Evolutionary conservation across 2,113 vertebrate genomes (phyloP).

Genomic region (Salvelinus sp.): DNA sequence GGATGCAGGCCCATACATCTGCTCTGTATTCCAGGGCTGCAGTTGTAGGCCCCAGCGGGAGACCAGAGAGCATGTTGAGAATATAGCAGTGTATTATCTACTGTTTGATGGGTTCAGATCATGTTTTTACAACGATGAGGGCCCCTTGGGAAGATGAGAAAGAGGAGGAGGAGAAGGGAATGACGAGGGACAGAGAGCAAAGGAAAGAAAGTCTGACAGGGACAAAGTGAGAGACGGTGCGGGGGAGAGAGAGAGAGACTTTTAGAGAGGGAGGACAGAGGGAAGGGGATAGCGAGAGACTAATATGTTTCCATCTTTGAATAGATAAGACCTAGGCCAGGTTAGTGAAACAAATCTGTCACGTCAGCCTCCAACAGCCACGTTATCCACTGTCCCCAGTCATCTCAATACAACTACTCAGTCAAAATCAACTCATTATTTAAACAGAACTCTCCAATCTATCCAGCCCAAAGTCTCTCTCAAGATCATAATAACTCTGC

Average conservation of each 20-base stretch:
- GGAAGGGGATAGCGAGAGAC: too few relatives aligned
- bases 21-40: conserved; percentile 63
- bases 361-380: background rate
- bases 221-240: background rate
- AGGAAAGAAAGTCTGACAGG: conserved; percentile 17
- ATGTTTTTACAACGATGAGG: conserved; percentile 73
- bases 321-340: too few relatives aligned
- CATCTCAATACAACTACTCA: background rate
- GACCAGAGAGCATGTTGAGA: conserved; percentile 61
- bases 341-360: background rate
- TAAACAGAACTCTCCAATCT: conserved; percentile 19
- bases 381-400: background rate
- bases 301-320: too few relatives aligned
- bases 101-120: conserved; percentile 71
- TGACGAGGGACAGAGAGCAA: conserved; percentile 22
- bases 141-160: conserved; percentile 39
- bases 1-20: conserved; percentile 37
- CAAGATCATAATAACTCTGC: background rate
- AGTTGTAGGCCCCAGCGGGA: conserved; percentile 44
- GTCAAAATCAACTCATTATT: background rate
- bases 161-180: conserved; percentile 30
- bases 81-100: conserved; percentile 70
- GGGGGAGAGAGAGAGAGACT: conserved; percentile 14
- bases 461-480: background rate
- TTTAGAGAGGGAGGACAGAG: background rate